phyloP scores from a whole-genome alignment of 2,888 invertebrate genomes.

The Eudemis profundana region DNA sequence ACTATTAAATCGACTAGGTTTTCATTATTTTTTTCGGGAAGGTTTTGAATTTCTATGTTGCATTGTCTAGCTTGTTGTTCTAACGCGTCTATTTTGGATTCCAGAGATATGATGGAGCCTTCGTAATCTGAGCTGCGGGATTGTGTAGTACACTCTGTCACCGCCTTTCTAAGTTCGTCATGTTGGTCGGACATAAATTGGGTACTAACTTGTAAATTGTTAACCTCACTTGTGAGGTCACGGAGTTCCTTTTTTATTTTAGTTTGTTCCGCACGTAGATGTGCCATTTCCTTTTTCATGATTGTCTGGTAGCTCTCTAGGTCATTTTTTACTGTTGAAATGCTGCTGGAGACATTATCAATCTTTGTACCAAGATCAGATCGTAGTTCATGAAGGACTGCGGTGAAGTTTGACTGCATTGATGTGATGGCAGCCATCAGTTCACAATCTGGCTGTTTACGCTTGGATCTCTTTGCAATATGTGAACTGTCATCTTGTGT shows the following conservation, averaged over 20 bases:
- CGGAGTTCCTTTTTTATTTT: not conserved
- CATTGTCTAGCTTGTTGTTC: not conserved
- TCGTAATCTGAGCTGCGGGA: not conserved
- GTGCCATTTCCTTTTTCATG: not conserved
- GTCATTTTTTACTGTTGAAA: not conserved
- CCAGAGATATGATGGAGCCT: not conserved
- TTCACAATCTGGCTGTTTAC: conserved; percentile 11
- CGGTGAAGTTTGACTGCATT: not conserved
- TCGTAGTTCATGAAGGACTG: not conserved
- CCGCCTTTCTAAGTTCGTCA: not conserved
- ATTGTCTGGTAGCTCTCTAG: not conserved
- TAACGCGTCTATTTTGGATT: not conserved
- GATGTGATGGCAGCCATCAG: not conserved
- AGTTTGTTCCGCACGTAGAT: not conserved
- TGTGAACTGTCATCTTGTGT: not conserved
- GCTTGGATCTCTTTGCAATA: not conserved
- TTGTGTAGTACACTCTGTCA: not conserved
- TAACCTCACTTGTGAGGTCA: not conserved
- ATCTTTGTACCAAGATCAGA: not conserved
- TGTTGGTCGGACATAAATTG: not conserved
- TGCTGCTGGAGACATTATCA: not conserved
- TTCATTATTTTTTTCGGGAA: not conserved
- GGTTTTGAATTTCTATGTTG: too few species aligned
- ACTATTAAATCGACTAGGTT: not conserved
- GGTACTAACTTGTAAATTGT: not conserved